These are phyloP conservation scores for Marronus borbonicus DNA, from an alignment of 2,888 invertebrate genomes.

Conservation along the genomic window DNA sequence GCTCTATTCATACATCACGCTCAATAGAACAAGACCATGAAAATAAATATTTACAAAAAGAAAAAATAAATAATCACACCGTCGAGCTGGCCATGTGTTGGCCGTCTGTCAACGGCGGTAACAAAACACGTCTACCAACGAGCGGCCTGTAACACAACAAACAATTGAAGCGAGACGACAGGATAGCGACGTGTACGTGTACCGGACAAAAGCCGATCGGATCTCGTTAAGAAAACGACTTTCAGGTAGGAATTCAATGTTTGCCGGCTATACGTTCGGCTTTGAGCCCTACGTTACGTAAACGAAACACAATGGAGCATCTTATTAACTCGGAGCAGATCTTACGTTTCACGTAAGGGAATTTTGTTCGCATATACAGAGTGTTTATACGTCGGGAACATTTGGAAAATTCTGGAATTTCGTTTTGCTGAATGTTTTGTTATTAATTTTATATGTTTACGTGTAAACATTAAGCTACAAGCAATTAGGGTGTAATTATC, in stretches of 20 bases:
- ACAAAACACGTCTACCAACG: constrained; percentile 51
- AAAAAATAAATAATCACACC: constrained; percentile 62
- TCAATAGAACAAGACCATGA: constrained; percentile 52
- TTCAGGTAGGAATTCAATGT: constrained; percentile 49
- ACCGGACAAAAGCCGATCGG: constrained; percentile 47
- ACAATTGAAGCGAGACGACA: constrained; percentile 45
- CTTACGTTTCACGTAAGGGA: constrained; percentile 45
- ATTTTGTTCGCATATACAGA: constrained; percentile 36
- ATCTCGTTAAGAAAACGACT: constrained; percentile 52
- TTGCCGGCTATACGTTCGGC: constrained; percentile 37
- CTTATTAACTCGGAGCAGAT: constrained; percentile 52
- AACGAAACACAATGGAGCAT: constrained; percentile 55
- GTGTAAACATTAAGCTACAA: too few relatives aligned
- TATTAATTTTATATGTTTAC: not conserved
- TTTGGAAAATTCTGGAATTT: not conserved
- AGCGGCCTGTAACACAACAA: constrained; percentile 38
- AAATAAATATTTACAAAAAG: constrained; percentile 63
- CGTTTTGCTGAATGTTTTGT: not conserved
- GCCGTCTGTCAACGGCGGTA: constrained; percentile 50
- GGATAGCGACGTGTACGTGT: constrained; percentile 28
- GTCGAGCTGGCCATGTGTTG: constrained; percentile 58
- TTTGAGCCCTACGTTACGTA: constrained; percentile 48
- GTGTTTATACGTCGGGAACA: not conserved
- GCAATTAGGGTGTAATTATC: too few relatives aligned
- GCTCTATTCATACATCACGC: constrained; percentile 50